Percentiles rank a stretch among this genome's conserved stretches.
These are phyloP conservation scores for Rutpela maculata DNA, from an alignment of 2,888 invertebrate species.

Conservation along the genomic window DNA sequence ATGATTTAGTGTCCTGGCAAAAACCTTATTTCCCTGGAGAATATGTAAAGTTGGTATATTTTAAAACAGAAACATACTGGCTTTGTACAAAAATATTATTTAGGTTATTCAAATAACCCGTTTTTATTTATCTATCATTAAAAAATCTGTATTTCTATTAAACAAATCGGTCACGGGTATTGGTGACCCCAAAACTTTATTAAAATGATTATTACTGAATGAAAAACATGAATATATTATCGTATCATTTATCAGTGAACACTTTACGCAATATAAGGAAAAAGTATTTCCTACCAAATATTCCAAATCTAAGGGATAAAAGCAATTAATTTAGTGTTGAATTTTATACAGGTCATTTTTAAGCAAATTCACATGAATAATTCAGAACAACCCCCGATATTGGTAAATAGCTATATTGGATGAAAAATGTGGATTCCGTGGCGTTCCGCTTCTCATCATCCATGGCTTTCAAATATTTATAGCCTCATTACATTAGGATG, in stretches of 20 bases:
- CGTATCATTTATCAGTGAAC: neutral
- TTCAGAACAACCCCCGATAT: slow-evolving; percentile 23
- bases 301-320: neutral
- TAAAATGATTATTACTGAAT: neutral
- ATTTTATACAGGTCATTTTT: slow-evolving; percentile 24
- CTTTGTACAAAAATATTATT: no score
- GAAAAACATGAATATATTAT: neutral
- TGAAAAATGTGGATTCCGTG: slow-evolving; percentile 33
- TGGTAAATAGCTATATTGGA: slow-evolving; percentile 36
- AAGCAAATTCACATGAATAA: slow-evolving; percentile 26
- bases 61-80: no score
- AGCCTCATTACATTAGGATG: slow-evolving; percentile 12
- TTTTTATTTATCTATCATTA: no score
- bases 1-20: no score
- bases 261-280: neutral
- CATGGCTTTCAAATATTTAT: slow-evolving; percentile 29
- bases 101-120: no score
- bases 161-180: neutral
- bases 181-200: neutral
- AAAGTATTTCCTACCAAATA: neutral
- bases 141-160: neutral
- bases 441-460: slow-evolving; percentile 27
- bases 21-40: no score
- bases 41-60: no score
- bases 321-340: slow-evolving; percentile 24